phyloP scores from a whole-genome alignment of 2,797 vertebrate species.

The Jordanella pulchra region DNA sequence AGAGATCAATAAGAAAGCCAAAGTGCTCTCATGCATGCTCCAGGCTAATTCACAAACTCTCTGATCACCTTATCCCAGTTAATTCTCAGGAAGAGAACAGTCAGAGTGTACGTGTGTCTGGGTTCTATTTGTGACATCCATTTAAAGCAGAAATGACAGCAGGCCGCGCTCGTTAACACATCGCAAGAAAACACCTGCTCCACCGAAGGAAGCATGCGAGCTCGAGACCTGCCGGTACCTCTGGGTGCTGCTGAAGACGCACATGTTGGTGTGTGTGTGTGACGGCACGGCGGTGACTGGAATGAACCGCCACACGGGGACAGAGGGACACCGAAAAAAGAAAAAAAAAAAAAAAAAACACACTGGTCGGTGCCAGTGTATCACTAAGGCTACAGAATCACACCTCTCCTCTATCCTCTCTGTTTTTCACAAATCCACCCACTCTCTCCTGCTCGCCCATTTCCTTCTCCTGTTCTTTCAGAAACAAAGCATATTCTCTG shows the following conservation, averaged over 20 bases:
- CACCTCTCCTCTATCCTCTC: slow-evolving; percentile 58
- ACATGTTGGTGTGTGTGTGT: slow-evolving; percentile 66
- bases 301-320: slow-evolving; percentile 71
- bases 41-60: slow-evolving; percentile 30
- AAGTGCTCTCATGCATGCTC: neutral
- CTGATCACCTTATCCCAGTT: slow-evolving; percentile 73
- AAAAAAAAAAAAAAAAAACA: slow-evolving; percentile 44
- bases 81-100: slow-evolving; percentile 66
- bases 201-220: slow-evolving; percentile 84
- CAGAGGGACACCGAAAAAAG: slow-evolving; percentile 38
- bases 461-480: slow-evolving; percentile 63
- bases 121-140: slow-evolving; percentile 85
- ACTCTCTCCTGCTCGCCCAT: slow-evolving; percentile 54
- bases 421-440: slow-evolving; percentile 65
- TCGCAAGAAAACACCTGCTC: slow-evolving; percentile 88
- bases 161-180: slow-evolving; percentile 87
- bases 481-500: slow-evolving; percentile 74
- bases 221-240: slow-evolving; percentile 82
- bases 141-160: slow-evolving; percentile 87
- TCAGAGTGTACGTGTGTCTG: slow-evolving; percentile 62
- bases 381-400: slow-evolving; percentile 66
- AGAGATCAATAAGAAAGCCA: slow-evolving; percentile 1
- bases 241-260: slow-evolving; percentile 81
- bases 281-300: slow-evolving; percentile 36
- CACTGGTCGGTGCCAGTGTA: slow-evolving; percentile 54